Evolutionary conservation across 2,113 vertebrate species (phyloP), one percentile per base, ranked within the genome.

Genomic region (Carassius carassius): DNA sequence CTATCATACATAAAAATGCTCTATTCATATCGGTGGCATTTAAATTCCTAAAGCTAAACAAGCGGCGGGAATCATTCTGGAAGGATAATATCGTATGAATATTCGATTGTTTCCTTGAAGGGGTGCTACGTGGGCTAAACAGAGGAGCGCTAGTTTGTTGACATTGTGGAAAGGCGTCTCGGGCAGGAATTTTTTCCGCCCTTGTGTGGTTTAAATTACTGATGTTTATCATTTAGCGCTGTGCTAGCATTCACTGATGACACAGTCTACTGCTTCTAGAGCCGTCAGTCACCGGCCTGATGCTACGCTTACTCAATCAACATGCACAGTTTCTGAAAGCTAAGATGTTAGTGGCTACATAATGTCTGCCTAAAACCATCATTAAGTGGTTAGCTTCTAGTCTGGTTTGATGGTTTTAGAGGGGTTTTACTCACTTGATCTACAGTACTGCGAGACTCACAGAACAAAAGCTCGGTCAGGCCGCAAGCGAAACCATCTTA

Each of bases 161-260:
- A 95, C 94, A 92, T 94, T 93, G 94, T 93, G 92, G 94, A 95
- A 87, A 92, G 93, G 92, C 93, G 92, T 78, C 91, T 94, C 95
- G 16, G 94, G 94, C 94, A 96, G 93, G 94, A 95, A 93, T 94
- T 94, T 95, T 96, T 94, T 94, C 90, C 23, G 14, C 91, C 63
- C 92, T 91, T 85, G 89, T 93, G 92, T 82, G 79, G 95, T 94
- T 97, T 94, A 91, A 96, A 95, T 98, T 96, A 95, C 96, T 95
- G 95, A 96, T 96, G 94, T 95, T 95, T 96, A 96, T 97, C 96
- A 95, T 92, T 93, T 95, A 92, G 94, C 94, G 95, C 95, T 95
- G 93, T 90, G 95, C 92, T 94, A 94, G 95, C 94, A 92, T 90
- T 89, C 91, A 94, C 92, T 91, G 91, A 90, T 92, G 95, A 96